A percentile compares a stretch with the other conserved stretches of the same genome.
Evolutionary conservation across 2,888 invertebrate genomes (phyloP).

Genomic region (Notodromas monacha): DNA sequence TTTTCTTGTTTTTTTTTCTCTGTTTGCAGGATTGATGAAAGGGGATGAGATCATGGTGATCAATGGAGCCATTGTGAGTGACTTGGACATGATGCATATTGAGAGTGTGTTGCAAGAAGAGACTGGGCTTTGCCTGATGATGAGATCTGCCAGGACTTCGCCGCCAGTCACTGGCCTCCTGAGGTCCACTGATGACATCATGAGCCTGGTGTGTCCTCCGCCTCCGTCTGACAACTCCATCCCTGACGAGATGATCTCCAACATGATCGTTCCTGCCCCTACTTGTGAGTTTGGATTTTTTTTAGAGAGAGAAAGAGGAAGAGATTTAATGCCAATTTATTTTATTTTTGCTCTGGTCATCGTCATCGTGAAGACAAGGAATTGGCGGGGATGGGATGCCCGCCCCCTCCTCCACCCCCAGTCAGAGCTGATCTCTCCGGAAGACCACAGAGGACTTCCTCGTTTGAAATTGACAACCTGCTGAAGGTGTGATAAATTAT

Average conservation of each 20-base stretch:
- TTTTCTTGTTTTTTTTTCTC: not conserved
- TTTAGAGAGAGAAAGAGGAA: not conserved
- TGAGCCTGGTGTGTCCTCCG: slow-evolving; percentile 76
- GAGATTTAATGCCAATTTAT: slow-evolving; percentile 1
- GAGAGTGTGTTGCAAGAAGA: slow-evolving; percentile 86
- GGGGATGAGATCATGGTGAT: slow-evolving; percentile 96
- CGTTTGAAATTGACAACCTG: slow-evolving; percentile 77
- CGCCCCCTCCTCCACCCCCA: slow-evolving; percentile 13
- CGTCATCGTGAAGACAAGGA: not conserved
- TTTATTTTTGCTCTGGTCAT: not conserved
- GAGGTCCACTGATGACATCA: slow-evolving; percentile 61
- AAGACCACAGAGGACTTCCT: slow-evolving; percentile 27
- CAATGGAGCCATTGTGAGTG: slow-evolving; percentile 86
- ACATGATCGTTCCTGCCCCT: slow-evolving; percentile 80
- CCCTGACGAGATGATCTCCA: slow-evolving; percentile 81
- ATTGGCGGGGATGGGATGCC: slow-evolving; percentile 1
- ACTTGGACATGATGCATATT: slow-evolving; percentile 96
- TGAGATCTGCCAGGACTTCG: slow-evolving; percentile 55
- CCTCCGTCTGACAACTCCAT: slow-evolving; percentile 77
- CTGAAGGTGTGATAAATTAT: slow-evolving; percentile 40
- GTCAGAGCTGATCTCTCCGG: slow-evolving; percentile 25
- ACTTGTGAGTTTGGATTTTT: slow-evolving; percentile 18
- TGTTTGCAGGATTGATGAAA: slow-evolving; percentile 50
- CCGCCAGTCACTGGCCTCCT: slow-evolving; percentile 12
- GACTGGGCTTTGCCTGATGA: slow-evolving; percentile 75